These are phyloP conservation scores for Andrena marginata DNA, from an alignment of 2,888 invertebrate species.

Conservation along the genomic window DNA sequence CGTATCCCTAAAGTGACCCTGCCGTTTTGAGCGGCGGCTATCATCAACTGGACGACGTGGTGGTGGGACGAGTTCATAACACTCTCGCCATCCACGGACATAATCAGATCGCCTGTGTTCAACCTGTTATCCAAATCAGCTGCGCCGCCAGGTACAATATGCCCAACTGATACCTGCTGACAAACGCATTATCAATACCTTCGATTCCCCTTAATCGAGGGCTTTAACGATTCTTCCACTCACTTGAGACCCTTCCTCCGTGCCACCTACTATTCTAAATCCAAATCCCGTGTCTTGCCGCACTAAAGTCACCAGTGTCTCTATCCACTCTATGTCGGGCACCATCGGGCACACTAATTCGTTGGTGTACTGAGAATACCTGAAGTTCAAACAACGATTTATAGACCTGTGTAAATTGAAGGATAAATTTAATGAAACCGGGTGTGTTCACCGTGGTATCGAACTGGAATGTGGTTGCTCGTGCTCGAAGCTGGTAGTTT, in stretches of 20 bases:
- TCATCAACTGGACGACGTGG: slow-evolving; percentile 96
- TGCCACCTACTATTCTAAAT: slow-evolving; percentile 98
- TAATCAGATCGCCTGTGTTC: slow-evolving; percentile 96
- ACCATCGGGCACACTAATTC: slow-evolving; percentile 83
- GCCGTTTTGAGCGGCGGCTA: slow-evolving; percentile 94
- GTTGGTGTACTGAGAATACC: slow-evolving; percentile 82
- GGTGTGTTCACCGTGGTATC: slow-evolving; percentile 80
- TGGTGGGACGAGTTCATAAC: slow-evolving; percentile 96
- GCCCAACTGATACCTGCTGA: slow-evolving; percentile 94
- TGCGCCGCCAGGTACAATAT: slow-evolving; percentile 98
- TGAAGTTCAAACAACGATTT: slow-evolving; percentile 55
- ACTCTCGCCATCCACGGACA: slow-evolving; percentile 95
- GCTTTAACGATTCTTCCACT: slow-evolving; percentile 68
- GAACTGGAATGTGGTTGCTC: slow-evolving; percentile 86
- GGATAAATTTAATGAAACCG: slow-evolving; percentile 5
- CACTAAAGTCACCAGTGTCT: slow-evolving; percentile 92
- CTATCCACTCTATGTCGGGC: slow-evolving; percentile 86
- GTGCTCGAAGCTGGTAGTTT: slow-evolving; percentile 88
- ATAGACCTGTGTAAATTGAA: not conserved
- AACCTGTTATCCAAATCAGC: slow-evolving; percentile 96
- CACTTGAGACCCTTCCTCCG: slow-evolving; percentile 98
- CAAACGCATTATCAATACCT: slow-evolving; percentile 71
- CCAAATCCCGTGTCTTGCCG: slow-evolving; percentile 98
- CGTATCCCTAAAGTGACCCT: slow-evolving; percentile 93
- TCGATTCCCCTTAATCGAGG: slow-evolving; percentile 27